Evolutionary conservation across 53 echinoderm and acorn worm species (phyloP).

Genomic region (Patiria pectinifera): DNA sequence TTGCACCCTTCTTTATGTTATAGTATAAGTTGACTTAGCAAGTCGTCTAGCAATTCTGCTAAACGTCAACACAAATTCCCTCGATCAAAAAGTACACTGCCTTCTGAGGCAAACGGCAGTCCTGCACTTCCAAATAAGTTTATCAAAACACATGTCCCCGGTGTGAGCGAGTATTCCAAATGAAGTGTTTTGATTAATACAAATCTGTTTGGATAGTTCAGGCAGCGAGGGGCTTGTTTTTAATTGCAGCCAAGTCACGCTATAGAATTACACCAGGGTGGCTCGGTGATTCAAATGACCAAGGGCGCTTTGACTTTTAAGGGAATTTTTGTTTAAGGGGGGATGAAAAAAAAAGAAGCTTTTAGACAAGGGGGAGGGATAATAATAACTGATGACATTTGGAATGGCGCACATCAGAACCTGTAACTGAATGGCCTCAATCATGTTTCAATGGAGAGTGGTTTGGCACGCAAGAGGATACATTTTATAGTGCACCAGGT

Average conservation of each 20-base stretch:
- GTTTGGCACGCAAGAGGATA: too few species aligned
- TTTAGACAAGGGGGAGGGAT: neutral
- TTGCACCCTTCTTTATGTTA: too few species aligned
- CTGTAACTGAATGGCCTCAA: too few species aligned
- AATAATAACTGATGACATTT: neutral
- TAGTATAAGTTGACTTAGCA: too few species aligned
- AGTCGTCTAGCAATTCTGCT: neutral
- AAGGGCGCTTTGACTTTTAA: neutral
- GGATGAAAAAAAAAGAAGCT: neutral
- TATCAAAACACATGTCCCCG: slow-evolving; percentile 34
- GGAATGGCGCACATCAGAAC: neutral
- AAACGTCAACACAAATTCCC: neutral
- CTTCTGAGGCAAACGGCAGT: slow-evolving; percentile 3
- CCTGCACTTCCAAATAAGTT: slow-evolving; percentile 32
- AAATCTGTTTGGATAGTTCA: slow-evolving; percentile 52
- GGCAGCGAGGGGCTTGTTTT: neutral
- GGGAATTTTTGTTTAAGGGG: too few species aligned
- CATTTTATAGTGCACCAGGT: too few species aligned
- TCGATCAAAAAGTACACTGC: neutral
- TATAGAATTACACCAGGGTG: slow-evolving; percentile 13
- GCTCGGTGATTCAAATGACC: neutral
- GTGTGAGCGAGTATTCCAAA: neutral
- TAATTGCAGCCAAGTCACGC: neutral
- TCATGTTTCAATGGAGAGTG: too few species aligned
- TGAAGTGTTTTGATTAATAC: slow-evolving; percentile 44